Percentiles rank a stretch among this genome's conserved stretches.
These are phyloP conservation scores for Apoderus coryli DNA, from an alignment of 2,888 invertebrate genomes.

Conservation along the genomic window DNA sequence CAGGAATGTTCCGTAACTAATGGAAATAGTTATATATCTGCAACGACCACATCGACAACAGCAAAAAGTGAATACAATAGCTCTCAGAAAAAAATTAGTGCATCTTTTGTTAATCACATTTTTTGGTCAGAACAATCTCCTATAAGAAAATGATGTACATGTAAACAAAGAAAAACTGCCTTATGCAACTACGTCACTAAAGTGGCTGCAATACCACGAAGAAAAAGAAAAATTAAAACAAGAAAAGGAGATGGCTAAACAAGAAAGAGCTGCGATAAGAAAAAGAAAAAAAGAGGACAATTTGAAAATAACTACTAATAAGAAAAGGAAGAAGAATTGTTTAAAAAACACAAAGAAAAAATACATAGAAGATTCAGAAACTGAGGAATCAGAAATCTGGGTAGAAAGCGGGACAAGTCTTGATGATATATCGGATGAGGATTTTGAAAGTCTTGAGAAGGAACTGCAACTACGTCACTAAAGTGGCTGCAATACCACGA, in stretches of 20 bases:
- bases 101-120: constrained; percentile 12
- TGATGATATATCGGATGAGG: too few relatives aligned
- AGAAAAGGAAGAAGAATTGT: too few relatives aligned
- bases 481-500: constrained; percentile 14
- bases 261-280: constrained; percentile 7
- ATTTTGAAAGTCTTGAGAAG: too few relatives aligned
- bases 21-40: background rate
- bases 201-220: constrained; percentile 14
- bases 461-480: constrained; percentile 13
- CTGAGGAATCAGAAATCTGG: too few relatives aligned
- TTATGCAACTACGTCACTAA: constrained; percentile 13
- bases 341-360: too few relatives aligned
- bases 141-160: constrained; percentile 9
- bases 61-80: too few relatives aligned
- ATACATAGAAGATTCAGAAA: too few relatives aligned
- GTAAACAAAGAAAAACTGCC: constrained; percentile 13
- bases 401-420: too few relatives aligned
- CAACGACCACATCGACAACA: constrained; percentile 3
- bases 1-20: constrained; percentile 6
- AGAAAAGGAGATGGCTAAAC: too few relatives aligned
- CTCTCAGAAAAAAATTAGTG: constrained; percentile 10
- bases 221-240: constrained; percentile 13
- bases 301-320: constrained; percentile 6
- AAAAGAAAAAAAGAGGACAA: constrained; percentile 12
- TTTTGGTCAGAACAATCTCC: constrained; percentile 11